Base-by-base conservation (phyloP, 2,113 vertebrate species). In the Periophthalmus modestus region DNA sequence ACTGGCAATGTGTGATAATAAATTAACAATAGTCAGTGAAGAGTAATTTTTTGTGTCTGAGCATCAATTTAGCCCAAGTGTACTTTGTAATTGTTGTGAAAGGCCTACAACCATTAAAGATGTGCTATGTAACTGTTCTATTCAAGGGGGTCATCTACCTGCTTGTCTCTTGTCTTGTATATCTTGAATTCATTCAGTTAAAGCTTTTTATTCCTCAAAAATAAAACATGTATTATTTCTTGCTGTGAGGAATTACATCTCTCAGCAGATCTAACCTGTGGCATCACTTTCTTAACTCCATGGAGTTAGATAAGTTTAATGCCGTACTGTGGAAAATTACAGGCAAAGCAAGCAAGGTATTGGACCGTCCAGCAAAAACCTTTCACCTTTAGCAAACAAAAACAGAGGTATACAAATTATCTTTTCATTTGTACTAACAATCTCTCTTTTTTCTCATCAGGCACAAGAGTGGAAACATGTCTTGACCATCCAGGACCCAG, bases 381-480 rank as follows among this genome's bases (percentile, higher is more conserved):
- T 39, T 43, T 16, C 48, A 50, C 15, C 48, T 50, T 50, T 50
- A 52, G 19, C 16, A 52, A 52, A 52, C 48, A 52, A 52, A 52
- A 52, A 19, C 16, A 19, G 16, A 52, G 1, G 39, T 5, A 18
- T 16, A 52, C 48, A 50, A 52, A 52, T 10, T 0, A 43, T 2
- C 16, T 52, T 52, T 52, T 52, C 16, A 52, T 52, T 52, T 19
- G 48, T 19, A 52, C 48, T 52, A 54, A 19, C 50, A 14, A 24
- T 72, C 18, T 84, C 18, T 77, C 72, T 75, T 69, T 21, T 84
- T 52, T 72, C 28, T 71, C 74, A 34, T 36, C 88, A 89, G 88
- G 66, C 57, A 15, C 58, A 9, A 34, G 58, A 70, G 63, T 78
- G 68, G 52, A 65, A 88, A 24, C 72, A 92, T 92, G 90, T 66